Conservation (phyloP, 2,113 vertebrate genomes). For the Hippopotamus amphibius region DNA sequence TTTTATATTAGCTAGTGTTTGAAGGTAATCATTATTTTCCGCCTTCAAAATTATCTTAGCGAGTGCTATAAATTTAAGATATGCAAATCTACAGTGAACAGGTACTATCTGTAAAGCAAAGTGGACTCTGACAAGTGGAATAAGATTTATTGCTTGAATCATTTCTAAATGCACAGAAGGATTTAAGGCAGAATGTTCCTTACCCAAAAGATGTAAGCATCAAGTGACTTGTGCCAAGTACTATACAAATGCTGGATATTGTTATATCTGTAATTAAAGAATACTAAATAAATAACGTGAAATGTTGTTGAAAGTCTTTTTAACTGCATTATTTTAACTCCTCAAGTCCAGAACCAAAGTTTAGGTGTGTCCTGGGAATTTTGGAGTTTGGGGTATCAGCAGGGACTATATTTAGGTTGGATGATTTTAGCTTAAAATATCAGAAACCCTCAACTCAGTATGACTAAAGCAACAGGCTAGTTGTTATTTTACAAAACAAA, state of each 20-base stretch:
- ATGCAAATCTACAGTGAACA: conserved; percentile 30
- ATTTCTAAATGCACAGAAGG: background rate
- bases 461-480: background rate
- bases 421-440: background rate
- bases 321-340: background rate
- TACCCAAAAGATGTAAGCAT: background rate
- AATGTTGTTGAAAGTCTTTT: background rate
- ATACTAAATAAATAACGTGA: background rate
- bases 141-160: background rate
- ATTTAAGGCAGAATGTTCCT: background rate
- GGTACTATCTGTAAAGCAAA: background rate
- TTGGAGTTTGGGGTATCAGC: background rate
- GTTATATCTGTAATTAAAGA: background rate
- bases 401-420: background rate
- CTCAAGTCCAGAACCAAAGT: background rate
- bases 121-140: background rate
- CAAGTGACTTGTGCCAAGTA: background rate
- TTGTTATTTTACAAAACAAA: background rate
- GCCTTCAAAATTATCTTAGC: conserved; percentile 60
- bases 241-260: background rate
- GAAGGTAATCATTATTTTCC: conserved; percentile 39
- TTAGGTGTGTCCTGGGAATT: background rate
- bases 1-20: conserved; percentile 24
- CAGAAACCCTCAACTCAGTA: background rate
- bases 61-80: conserved; percentile 59